These are phyloP conservation scores for Phengaris alcon DNA, from an alignment of 2,888 invertebrate genomes.

Conservation along the genomic window DNA sequence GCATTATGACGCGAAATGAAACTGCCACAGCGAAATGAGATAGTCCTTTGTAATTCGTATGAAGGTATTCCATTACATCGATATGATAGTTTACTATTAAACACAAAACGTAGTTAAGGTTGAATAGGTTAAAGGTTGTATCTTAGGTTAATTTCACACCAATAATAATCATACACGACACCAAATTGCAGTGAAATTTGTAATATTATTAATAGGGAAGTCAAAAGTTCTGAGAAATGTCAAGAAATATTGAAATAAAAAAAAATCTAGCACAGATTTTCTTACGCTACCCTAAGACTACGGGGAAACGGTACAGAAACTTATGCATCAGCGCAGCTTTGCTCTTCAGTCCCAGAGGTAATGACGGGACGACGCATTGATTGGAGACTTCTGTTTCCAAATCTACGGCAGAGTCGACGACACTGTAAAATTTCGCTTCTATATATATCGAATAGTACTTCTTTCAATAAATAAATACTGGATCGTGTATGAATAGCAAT, in stretches of 20 bases:
- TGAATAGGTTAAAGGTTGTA: background rate
- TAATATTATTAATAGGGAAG: too few relatives aligned
- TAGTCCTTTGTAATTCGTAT: conserved; percentile 7
- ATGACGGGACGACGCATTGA: conserved; percentile 8
- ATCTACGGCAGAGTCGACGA: background rate
- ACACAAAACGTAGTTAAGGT: background rate
- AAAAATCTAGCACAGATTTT: background rate
- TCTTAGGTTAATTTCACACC: background rate
- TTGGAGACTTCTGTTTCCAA: conserved; percentile 9
- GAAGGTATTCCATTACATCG: background rate
- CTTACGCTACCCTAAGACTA: background rate
- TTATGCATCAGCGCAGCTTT: background rate
- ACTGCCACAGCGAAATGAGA: conserved; percentile 16
- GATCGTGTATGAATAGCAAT: too few relatives aligned
- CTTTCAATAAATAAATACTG: background rate
- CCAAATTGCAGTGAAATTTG: too few relatives aligned
- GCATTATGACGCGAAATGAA: conserved; percentile 26
- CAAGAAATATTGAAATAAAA: too few relatives aligned
- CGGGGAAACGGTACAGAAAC: conserved; percentile 7
- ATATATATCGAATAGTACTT: too few relatives aligned
- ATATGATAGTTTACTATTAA: background rate
- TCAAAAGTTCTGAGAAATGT: too few relatives aligned
- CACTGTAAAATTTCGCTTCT: background rate
- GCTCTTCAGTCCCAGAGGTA: background rate
- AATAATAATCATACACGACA: background rate